Evolutionary conservation across 2,888 invertebrate species (phyloP).

Genomic region (Eumacrocentrus americanus): DNA sequence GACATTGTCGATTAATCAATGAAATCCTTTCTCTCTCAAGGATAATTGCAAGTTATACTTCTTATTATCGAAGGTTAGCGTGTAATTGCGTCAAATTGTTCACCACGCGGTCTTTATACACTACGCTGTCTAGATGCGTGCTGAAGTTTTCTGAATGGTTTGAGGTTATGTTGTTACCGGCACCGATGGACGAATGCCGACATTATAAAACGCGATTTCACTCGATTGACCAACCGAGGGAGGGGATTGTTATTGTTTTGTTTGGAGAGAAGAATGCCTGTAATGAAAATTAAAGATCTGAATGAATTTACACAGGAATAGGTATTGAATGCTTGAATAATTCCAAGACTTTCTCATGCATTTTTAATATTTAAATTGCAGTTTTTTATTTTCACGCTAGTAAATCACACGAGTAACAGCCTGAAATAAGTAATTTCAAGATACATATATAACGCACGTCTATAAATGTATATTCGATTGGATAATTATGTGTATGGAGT

Average conservation of each 20-base stretch:
- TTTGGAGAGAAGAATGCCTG: too few relatives aligned
- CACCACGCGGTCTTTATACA: background rate
- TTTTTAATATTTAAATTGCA: background rate
- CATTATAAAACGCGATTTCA: too few relatives aligned
- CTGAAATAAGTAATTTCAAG: constrained; percentile 38
- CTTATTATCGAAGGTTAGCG: background rate
- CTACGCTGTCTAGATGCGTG: background rate
- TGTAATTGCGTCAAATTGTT: background rate
- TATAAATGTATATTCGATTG: constrained; percentile 26
- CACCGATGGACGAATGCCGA: background rate
- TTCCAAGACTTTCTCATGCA: background rate
- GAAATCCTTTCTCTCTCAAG: too few relatives aligned
- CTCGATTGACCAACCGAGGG: too few relatives aligned
- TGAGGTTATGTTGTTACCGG: background rate
- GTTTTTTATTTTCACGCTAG: constrained; percentile 8
- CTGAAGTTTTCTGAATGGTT: background rate
- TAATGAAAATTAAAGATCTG: too few relatives aligned
- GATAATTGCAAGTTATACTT: too few relatives aligned
- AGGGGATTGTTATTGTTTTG: too few relatives aligned
- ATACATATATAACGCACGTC: constrained; percentile 39
- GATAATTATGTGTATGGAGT: constrained; percentile 25
- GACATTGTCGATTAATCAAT: constrained; percentile 17
- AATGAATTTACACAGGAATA: too few relatives aligned
- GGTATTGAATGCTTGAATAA: too few relatives aligned
- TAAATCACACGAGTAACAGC: constrained; percentile 40